These are phyloP conservation scores for Anthrax anthrax DNA, from an alignment of 2,888 invertebrate species.

Conservation along the genomic window DNA sequence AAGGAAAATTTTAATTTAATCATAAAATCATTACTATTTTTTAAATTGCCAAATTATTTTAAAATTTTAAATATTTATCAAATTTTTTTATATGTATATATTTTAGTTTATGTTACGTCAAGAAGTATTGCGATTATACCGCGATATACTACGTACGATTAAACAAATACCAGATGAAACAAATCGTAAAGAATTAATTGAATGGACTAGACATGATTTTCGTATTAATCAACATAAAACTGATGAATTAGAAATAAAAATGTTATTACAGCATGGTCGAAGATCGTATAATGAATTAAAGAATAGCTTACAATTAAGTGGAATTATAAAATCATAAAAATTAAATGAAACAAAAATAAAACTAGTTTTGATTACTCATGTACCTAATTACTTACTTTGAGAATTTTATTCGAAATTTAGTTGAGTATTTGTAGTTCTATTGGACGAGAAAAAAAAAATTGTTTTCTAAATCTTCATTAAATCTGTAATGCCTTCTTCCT, in stretches of 20 bases:
- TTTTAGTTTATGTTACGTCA: constrained; percentile 65
- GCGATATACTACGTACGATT: constrained; percentile 54
- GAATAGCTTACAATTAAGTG: constrained; percentile 46
- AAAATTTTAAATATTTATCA: background rate
- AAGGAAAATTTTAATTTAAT: constrained; percentile 5
- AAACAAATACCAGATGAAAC: constrained; percentile 47
- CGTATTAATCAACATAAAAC: constrained; percentile 51
- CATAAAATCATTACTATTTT: constrained; percentile 1
- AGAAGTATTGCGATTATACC: constrained; percentile 62
- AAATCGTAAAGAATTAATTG: constrained; percentile 47
- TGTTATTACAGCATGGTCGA: constrained; percentile 52
- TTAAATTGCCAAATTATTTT: background rate
- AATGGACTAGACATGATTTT: constrained; percentile 65
- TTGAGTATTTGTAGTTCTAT: too few species aligned
- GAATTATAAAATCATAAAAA: constrained; percentile 13
- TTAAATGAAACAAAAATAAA: constrained; percentile 5
- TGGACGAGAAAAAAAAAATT: too few species aligned
- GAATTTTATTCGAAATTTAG: too few species aligned
- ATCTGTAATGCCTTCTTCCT: too few species aligned
- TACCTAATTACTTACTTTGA: too few species aligned
- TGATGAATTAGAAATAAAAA: constrained; percentile 60
- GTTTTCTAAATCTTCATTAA: too few species aligned
- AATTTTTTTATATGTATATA: constrained; percentile 1
- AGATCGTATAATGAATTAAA: constrained; percentile 53
- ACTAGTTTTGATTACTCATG: too few species aligned